phyloP scores from a whole-genome alignment of 2,888 invertebrate genomes.

The Rapana venosa region DNA sequence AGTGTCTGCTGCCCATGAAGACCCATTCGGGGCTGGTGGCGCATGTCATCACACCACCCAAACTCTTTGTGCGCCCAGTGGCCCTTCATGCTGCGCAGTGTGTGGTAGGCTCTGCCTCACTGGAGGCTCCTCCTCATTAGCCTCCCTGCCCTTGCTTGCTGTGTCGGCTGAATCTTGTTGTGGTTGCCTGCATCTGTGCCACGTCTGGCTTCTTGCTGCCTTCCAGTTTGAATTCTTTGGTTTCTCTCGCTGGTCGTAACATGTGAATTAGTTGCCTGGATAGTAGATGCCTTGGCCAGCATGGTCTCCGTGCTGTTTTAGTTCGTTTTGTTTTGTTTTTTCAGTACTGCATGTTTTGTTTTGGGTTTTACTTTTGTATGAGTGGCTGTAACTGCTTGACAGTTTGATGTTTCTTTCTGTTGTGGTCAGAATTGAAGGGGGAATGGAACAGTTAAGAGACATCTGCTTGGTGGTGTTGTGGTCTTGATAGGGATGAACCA shows the following conservation, averaged over 20 bases:
- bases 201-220: not conserved
- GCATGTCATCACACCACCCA: constrained; percentile 64
- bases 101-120: constrained; percentile 56
- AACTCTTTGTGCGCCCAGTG: constrained; percentile 64
- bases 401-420: not conserved
- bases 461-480: not conserved
- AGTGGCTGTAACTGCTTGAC: not conserved
- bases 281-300: not conserved
- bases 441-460: no score
- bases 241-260: not conserved
- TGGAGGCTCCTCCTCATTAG: not conserved
- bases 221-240: not conserved
- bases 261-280: not conserved
- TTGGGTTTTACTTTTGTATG: not conserved
- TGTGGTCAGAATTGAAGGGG: not conserved
- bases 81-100: constrained; percentile 61
- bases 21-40: constrained; percentile 63
- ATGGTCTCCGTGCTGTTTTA: not conserved
- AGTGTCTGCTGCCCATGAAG: constrained; percentile 66
- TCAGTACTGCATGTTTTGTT: not conserved
- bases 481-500: not conserved
- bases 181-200: not conserved
- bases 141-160: not conserved
- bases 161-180: not conserved
- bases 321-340: not conserved